phyloP scores from a whole-genome alignment of 2,888 invertebrate genomes.

The Harmothoe impar region DNA sequence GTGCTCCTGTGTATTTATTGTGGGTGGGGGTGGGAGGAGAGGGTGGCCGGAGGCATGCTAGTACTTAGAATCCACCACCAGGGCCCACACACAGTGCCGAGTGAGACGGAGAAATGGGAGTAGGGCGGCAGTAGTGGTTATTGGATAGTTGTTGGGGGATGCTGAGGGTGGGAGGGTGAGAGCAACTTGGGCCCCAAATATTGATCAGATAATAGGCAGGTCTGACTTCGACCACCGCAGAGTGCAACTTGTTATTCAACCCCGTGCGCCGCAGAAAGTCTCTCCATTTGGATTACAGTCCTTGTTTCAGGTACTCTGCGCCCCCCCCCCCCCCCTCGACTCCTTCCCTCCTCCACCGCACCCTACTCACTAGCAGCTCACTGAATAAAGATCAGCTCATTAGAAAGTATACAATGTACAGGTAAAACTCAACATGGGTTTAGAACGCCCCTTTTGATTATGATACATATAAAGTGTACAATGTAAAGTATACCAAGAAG shows the following conservation, averaged over 20 bases:
- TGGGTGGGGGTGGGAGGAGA: slow-evolving; percentile 1
- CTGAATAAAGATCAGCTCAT: neutral
- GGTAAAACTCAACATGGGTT: slow-evolving; percentile 4
- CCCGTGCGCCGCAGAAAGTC: neutral
- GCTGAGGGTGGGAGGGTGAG: slow-evolving; percentile 4
- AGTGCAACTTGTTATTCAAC: slow-evolving; percentile 50
- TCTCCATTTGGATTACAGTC: neutral
- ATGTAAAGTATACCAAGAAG: no score
- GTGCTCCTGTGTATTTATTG: neutral
- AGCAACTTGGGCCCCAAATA: slow-evolving; percentile 18
- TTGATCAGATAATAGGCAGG: slow-evolving; percentile 44
- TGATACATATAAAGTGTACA: no score
- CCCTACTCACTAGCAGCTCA: neutral
- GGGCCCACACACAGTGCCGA: neutral
- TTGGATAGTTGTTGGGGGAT: neutral
- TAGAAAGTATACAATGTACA: neutral
- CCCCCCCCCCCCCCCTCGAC: neutral
- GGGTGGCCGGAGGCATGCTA: neutral
- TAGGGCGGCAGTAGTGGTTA: slow-evolving; percentile 15
- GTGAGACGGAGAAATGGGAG: neutral
- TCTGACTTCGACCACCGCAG: slow-evolving; percentile 32
- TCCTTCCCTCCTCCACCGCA: neutral
- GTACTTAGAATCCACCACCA: neutral
- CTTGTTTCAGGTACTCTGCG: neutral
- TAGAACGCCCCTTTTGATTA: no score